Conservation (phyloP, 2,113 vertebrate species). For the Tachuris rubrigastra region DNA sequence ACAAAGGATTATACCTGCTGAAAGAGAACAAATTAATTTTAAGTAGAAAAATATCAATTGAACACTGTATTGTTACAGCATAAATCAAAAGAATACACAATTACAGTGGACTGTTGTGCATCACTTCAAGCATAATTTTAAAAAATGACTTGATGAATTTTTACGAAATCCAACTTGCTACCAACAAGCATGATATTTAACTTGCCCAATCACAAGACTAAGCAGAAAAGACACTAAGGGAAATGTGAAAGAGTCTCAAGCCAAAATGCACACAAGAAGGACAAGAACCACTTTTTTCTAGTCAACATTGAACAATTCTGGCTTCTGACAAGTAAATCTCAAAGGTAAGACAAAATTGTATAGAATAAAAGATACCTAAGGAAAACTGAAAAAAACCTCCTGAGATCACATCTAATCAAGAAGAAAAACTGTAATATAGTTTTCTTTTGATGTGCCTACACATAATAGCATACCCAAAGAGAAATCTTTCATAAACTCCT, state of each 20-base stretch:
- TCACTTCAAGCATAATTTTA: background rate
- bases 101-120: background rate
- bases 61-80: background rate
- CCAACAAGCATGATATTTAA: background rate
- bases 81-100: background rate
- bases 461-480: background rate
- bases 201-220: background rate
- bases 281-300: background rate
- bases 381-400: background rate
- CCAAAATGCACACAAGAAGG: background rate
- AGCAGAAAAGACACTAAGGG: background rate
- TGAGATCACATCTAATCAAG: background rate
- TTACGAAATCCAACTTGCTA: background rate
- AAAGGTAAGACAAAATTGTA: background rate
- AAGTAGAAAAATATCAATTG: background rate
- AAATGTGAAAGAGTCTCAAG: background rate
- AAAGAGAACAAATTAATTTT: conserved; percentile 61
- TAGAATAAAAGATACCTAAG: background rate
- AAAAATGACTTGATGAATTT: background rate
- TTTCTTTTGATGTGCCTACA: background rate
- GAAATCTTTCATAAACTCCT: background rate
- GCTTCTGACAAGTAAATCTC: background rate
- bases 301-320: background rate
- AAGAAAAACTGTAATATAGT: background rate
- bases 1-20: conserved; percentile 63